Evolutionary conservation across 2,797 vertebrate species (phyloP).

Genomic region (Crenichthys baileyi): DNA sequence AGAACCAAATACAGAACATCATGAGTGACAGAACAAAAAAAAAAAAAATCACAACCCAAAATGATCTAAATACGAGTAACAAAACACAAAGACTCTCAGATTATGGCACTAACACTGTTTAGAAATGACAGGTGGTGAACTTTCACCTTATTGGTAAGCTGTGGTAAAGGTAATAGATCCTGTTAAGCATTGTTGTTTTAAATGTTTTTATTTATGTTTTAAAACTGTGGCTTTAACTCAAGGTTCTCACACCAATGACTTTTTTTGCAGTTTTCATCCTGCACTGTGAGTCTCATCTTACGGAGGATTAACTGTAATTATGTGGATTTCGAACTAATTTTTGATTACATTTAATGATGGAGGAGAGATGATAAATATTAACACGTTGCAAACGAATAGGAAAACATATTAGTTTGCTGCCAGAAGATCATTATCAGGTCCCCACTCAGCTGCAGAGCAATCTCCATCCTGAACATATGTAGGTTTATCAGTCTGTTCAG

Average conservation of each 20-base stretch:
- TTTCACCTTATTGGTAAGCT: too few species aligned
- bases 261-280: too few species aligned
- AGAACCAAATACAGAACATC: too few species aligned
- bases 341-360: neutral
- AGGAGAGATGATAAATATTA: neutral
- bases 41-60: too few species aligned
- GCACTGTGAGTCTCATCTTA: too few species aligned
- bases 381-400: neutral
- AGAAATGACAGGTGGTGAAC: too few species aligned
- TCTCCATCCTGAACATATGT: neutral
- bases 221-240: too few species aligned
- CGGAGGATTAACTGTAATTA: neutral
- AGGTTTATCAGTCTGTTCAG: neutral
- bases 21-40: too few species aligned
- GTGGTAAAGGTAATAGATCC: neutral
- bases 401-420: neutral
- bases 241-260: too few species aligned
- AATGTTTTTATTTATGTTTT: neutral
- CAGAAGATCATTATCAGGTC: neutral
- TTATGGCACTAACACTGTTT: too few species aligned
- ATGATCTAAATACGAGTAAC: too few species aligned
- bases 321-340: neutral
- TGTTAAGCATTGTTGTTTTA: neutral
- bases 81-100: too few species aligned
- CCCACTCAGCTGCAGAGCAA: neutral